Percentiles rank a stretch among this genome's conserved stretches.
phyloP scores from a whole-genome alignment of 2,888 invertebrate species.

The Polia nebulosa region DNA sequence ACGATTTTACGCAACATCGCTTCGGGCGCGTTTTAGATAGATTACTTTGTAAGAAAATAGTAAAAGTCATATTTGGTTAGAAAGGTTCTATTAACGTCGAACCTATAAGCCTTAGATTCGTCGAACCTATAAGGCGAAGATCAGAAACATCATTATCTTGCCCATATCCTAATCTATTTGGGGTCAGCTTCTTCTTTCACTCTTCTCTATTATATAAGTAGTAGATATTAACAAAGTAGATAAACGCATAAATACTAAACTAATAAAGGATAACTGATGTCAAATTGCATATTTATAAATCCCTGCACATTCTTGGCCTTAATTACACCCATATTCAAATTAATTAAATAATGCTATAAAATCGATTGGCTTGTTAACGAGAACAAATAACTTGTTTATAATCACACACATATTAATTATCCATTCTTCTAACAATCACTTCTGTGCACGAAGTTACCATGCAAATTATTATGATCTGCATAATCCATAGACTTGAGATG shows the following conservation, averaged over 20 bases:
- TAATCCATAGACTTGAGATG: not conserved
- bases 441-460: not conserved
- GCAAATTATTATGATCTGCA: constrained; percentile 4
- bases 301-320: not conserved
- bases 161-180: no score
- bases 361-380: not conserved
- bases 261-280: not conserved
- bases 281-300: not conserved
- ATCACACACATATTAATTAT: not conserved
- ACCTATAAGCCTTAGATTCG: not conserved
- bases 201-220: no score
- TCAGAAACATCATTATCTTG: no score
- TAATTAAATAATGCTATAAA: not conserved
- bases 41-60: constrained; percentile 14
- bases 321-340: not conserved
- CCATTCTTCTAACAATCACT: not conserved
- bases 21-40: constrained; percentile 5
- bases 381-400: constrained; percentile 1
- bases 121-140: no score
- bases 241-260: no score
- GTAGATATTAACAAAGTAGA: not conserved
- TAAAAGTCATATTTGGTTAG: constrained; percentile 31
- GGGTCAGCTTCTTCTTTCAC: no score
- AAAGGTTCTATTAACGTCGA: constrained; percentile 3
- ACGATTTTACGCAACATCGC: constrained; percentile 56